A percentile compares a stretch with the other conserved stretches of the same genome.
Conservation (phyloP, 2,888 invertebrate genomes). For the Caenorhabditis sinica region DNA sequence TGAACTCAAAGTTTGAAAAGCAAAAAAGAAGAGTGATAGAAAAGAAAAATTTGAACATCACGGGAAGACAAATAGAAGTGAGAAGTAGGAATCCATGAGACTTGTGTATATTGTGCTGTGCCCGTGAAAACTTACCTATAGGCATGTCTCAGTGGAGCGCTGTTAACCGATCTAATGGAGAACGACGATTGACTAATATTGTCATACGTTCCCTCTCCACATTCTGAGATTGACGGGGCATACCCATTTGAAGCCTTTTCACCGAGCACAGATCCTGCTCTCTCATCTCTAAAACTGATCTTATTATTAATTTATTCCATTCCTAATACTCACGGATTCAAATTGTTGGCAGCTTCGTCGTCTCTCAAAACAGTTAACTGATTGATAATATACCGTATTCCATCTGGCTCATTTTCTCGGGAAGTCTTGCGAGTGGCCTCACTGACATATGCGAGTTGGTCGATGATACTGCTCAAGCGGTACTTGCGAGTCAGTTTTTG, state of each 20-base stretch:
- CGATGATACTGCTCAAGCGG: conserved; percentile 82
- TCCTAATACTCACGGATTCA: conserved; percentile 50
- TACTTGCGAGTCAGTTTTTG: conserved; percentile 83
- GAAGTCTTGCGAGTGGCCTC: conserved; percentile 69
- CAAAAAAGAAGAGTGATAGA: conserved; percentile 8
- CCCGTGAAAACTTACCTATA: conserved; percentile 53
- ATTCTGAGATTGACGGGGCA: conserved; percentile 72
- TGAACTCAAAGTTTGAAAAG: conserved; percentile 10
- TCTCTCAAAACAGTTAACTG: conserved; percentile 79
- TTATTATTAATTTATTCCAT: not conserved
- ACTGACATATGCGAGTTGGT: conserved; percentile 79
- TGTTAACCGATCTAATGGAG: conserved; percentile 77
- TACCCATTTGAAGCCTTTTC: conserved; percentile 70
- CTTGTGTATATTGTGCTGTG: not conserved
- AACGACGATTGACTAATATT: conserved; percentile 79
- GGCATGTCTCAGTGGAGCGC: conserved; percentile 68
- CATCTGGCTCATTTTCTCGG: conserved; percentile 72
- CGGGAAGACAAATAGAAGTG: conserved; percentile 24
- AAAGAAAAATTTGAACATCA: not conserved
- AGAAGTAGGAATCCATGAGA: not conserved
- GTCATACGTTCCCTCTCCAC: conserved; percentile 75
- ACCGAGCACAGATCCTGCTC: conserved; percentile 72
- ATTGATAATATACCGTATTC: conserved; percentile 77
- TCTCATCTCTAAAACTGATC: conserved; percentile 70
- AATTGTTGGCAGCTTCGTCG: conserved; percentile 75